Evolutionary conservation across 1,140 invertebrate genomes (phyloP).

Genomic region (Sitobion miscanthi): DNA sequence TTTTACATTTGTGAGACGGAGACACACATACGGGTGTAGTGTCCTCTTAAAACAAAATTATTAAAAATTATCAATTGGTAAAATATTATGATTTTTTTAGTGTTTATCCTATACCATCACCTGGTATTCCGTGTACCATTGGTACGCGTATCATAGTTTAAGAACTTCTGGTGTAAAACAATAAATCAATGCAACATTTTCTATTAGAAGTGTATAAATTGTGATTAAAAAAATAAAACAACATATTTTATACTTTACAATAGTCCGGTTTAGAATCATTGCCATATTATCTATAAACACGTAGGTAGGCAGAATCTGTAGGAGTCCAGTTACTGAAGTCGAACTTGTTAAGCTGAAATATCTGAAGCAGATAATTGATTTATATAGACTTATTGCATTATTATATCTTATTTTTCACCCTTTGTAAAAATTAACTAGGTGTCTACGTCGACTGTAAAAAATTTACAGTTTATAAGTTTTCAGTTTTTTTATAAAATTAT

Average conservation of each 20-base stretch:
- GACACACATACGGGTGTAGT: too few relatives aligned
- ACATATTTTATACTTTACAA: background rate
- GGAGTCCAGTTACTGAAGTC: background rate
- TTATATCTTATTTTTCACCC: background rate
- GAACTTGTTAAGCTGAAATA: background rate
- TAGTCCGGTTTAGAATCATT: background rate
- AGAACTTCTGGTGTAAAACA: background rate
- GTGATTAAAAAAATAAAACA: background rate
- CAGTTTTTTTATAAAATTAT: background rate
- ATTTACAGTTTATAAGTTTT: background rate
- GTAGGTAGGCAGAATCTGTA: background rate
- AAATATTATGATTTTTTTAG: background rate
- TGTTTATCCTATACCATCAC: background rate
- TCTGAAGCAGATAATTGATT: background rate
- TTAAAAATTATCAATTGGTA: background rate
- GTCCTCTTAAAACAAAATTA: background rate
- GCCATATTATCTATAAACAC: background rate
- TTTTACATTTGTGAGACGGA: too few relatives aligned
- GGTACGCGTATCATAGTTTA: background rate
- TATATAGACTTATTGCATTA: background rate
- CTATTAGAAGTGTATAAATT: background rate
- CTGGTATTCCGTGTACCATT: background rate
- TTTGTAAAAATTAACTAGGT: background rate
- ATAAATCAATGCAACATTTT: background rate
- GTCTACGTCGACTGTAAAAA: background rate